Base-by-base conservation (phyloP, 2,888 invertebrate genomes). In the Pogonocherus hispidulus region DNA sequence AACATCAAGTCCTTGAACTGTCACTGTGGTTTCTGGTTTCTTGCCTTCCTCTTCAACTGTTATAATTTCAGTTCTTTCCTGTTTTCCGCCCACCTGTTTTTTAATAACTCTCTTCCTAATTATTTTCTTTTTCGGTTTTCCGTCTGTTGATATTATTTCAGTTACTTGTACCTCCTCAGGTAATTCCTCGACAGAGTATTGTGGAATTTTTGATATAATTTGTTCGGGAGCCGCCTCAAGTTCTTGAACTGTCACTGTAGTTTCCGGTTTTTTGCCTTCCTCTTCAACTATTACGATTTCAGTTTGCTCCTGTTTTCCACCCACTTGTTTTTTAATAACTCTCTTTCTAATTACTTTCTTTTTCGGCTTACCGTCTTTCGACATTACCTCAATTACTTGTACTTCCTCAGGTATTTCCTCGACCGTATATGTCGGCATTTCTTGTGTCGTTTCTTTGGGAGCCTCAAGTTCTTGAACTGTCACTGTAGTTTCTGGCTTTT, bases 31-130 rank as follows among this genome's bases (percentile, higher is more conserved):
- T 71, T 78, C 72, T 16, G 78, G 76, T 35, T 84, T 85, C 46
- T 72, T 69, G 22, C 70, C 75, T 64, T 72, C 70, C 77, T 72
- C 19, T 81, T 81, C 84, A 37, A 86, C 80, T 9, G 86, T 86
- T 52, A 83, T 79, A 70, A 85, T 86, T 81, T 86, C 84, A 41
- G 85, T 84, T 0, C 79, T 78, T 77, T 85, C 81, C 57, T 85
- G 70, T 59, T 81, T 81, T 19, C 78, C 79, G 1, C 83, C 85
- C 18, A 81, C 80, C n/a, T 82, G 84, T 56, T 85, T 86, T 66
- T 85, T 86, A 1, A 86, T 82, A 57, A 85, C 85, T 4, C 85
- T 83, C 67, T 84, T 86, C 47, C 71, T 79, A 37, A 76, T 41
- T 27, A 72, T 69, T 60, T 72, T 69, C 60, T 74, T 75, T 51